Evolutionary conservation across 2,888 invertebrate genomes (phyloP), one percentile per base, ranked within the genome.

Genomic region (Tetramorium bicarinatum): DNA sequence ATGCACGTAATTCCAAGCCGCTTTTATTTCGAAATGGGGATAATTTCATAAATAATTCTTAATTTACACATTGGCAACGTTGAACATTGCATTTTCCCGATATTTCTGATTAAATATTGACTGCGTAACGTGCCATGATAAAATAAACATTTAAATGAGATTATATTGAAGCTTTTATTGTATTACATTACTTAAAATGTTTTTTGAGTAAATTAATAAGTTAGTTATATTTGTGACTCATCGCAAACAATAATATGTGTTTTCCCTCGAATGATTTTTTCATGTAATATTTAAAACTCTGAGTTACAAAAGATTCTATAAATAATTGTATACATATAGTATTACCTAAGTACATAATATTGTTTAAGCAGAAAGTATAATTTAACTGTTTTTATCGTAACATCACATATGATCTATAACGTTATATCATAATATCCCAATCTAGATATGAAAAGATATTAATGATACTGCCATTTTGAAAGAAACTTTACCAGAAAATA

Each of bases 401-500:
- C 25, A 38, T 25, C 2, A 47, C n/a, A n/a, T 71, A 38, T 52
- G 1, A 44, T 38, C 3, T 21, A 49, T 21, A 59, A 54, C 3
- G 44, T 18, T 38, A 54, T 34, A 47, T 44, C 29, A 49, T 47
- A 21, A 49, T 47, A 15, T 75, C 9, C 25, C 21, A 29, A 29
- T 54, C 49, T 64, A 64, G 7, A 79, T 85, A 69, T 34, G 52
- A 44, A 61, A 56, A 21, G 62, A 38, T 52, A 82, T 82, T 25
- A 71, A 62, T 47, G 62, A 66, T 34, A 8, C 11, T 41, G 44
- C 9, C 29, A 13, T 44, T 77, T 13, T 9, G 62, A 67, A 61
- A 81, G 56, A 81, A 86, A 86, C 67, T 80, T 64, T 52, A 66
- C 18, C 49, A 61, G 82, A 79, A 84, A 83, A 83, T 75, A 88